phyloP scores from a whole-genome alignment of 2,113 vertebrate genomes.

The Chloropsis hardwickii region DNA sequence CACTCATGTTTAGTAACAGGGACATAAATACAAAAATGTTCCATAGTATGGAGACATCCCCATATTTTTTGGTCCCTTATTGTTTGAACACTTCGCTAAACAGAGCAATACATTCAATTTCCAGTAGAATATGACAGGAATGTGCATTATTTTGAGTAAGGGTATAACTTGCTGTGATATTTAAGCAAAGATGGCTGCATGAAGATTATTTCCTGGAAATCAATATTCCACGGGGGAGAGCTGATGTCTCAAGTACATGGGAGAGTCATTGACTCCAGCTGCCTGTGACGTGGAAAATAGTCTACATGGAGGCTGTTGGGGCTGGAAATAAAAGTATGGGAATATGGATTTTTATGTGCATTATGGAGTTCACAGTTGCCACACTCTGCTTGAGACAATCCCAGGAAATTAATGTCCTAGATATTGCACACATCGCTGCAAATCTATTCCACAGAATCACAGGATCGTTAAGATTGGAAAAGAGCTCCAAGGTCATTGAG shows the following conservation, averaged over 20 bases:
- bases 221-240: slow-evolving; percentile 10
- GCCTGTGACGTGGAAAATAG: neutral
- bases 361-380: neutral
- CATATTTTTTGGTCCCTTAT: neutral
- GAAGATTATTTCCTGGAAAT: slow-evolving; percentile 40
- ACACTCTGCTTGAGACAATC: neutral
- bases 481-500: neutral
- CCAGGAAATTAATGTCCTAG: slow-evolving; percentile 6
- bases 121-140: neutral
- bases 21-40: neutral
- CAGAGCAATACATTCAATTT: neutral
- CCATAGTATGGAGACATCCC: neutral
- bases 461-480: neutral
- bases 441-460: neutral
- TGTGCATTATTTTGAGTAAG: neutral
- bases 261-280: slow-evolving; percentile 27
- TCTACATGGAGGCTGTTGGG: neutral
- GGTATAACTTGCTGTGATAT: neutral
- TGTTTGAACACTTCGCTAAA: neutral
- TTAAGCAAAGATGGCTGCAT: neutral
- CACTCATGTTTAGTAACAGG: neutral
- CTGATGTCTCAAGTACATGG: neutral
- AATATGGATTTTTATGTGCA: slow-evolving; percentile 21
- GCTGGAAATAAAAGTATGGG: slow-evolving; percentile 8
- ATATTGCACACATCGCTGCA: neutral